phyloP scores from a whole-genome alignment of 2,113 vertebrate species.

The Sitta europaea region DNA sequence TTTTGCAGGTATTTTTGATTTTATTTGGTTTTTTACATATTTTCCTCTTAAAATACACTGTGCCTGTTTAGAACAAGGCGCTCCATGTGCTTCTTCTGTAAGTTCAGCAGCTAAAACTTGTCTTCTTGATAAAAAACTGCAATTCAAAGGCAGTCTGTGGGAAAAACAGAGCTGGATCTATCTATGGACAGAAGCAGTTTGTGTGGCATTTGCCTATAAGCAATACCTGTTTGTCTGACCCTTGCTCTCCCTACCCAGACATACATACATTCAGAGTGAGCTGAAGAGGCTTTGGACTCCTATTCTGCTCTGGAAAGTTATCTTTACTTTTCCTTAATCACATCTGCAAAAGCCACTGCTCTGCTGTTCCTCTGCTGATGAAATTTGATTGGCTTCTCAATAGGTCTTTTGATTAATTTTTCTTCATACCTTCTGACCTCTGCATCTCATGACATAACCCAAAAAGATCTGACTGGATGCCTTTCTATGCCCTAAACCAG shows the following conservation, averaged over 20 bases:
- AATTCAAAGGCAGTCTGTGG: neutral
- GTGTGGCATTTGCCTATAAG: neutral
- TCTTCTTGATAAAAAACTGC: neutral
- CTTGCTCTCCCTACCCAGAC: neutral
- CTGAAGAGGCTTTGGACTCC: neutral
- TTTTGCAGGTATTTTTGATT: neutral
- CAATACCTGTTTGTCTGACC: neutral
- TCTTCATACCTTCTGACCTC: neutral
- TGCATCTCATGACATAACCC: neutral
- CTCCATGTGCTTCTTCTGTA: accelerated
- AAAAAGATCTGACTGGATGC: neutral
- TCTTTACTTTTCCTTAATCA: neutral
- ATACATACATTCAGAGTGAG: neutral
- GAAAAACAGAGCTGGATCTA: neutral
- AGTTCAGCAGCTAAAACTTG: neutral
- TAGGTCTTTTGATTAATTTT: neutral
- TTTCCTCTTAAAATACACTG: neutral
- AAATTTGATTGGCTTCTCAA: neutral
- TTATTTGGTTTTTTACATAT: accelerated
- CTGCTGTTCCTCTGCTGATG: neutral
- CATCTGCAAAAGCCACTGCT: neutral
- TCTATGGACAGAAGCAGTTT: neutral
- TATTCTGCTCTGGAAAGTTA: neutral
- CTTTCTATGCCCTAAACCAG: neutral
- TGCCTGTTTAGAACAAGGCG: neutral